Base-by-base conservation (phyloP, 37 sponge, comb jelly and placozoan species). In the Chondrosia reniformis region DNA sequence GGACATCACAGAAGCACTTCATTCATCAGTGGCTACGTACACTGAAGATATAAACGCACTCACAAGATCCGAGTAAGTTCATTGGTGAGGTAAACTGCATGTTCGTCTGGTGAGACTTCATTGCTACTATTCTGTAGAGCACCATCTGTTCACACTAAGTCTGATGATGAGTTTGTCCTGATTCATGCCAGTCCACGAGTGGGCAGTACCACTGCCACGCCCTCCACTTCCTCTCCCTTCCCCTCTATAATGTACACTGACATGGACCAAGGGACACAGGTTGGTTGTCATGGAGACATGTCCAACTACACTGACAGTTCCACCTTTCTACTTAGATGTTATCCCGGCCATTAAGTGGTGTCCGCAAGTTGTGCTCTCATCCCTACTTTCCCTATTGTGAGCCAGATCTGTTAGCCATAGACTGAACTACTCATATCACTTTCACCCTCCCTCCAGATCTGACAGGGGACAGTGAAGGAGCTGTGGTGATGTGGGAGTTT, bases 401-500 rank as follows among this genome's bases (percentile, higher is more conserved):
- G n/a, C n/a, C n/a, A n/a, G n/a, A n/a, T n/a, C n/a, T n/a, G n/a
- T n/a, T n/a, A n/a, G n/a, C n/a, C n/a, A n/a, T n/a, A n/a, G n/a
- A n/a, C n/a, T n/a, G n/a, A n/a, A n/a, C n/a, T n/a, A n/a, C n/a
- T n/a, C n/a, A n/a, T n/a, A n/a, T n/a, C n/a, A n/a, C n/a, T n/a
- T n/a, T n/a, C n/a, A n/a, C n/a, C n/a, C n/a, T n/a, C n/a, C n/a
- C n/a, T n/a, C n/a, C 42, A 94, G 95, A 96, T 78, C 77, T 96
- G 67, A 76, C 88, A 74, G 97, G 97, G 2, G 76, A 81, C 27
- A 36, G 65, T 58, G 94, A 93, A 59, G 97, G 97, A 2, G 64
- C 81, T 1, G 91, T 91, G 13, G 19, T 19, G 1, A 82, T 96
- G 86, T 96, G 83, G 77, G 94, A 96, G 55, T 96, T 88, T 80